Base-by-base conservation (phyloP, 2,888 invertebrate genomes). In the Drosophila tanythrix region DNA sequence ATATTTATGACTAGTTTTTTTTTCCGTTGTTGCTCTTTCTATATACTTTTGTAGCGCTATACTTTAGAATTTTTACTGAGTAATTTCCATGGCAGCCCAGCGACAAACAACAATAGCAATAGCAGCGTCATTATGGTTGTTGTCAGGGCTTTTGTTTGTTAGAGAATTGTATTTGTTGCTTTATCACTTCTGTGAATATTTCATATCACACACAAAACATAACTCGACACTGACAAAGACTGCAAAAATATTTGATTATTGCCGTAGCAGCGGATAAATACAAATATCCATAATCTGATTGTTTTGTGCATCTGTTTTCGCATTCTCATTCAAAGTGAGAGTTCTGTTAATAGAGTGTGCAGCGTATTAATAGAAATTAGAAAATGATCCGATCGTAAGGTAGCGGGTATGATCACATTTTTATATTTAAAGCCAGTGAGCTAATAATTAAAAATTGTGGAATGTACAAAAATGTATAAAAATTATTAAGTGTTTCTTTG, bases 1-100 rank as follows among this genome's bases (percentile, higher is more conserved):
- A 90, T 87, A 89, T 90, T 89, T 86, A 90, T 87, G 89, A 81
- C 82, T 79, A 64, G 70, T 63, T 58, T 64, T 59, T 69, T 36
- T 40, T 69, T 59, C 53, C 58, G 40, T 66, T 56, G 53, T n/a
- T 58, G 70, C 52, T 36, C 38, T 33, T 68, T 46, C 25, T 8
- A 25, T 46, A 46, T 46, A 46, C 11, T 2, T 52, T 52, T 36
- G 48, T 62, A 57, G 48, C 18, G 56, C 60, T 76, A 65, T 71
- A 70, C 64, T 65, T 62, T 66, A 58, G 53, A 76, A 80, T 70
- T 77, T 74, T 70, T 75, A 77, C 88, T 69, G 74, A 76, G 75
- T 90, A 87, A 83, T 83, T 90, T 90, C 74, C 85, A 86, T 77
- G 67, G 72, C 87, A 68, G 78, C 53, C 61, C 48, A 65, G 50